phyloP scores from a whole-genome alignment of 2,113 vertebrate species.

The Rhabdomys dilectus region DNA sequence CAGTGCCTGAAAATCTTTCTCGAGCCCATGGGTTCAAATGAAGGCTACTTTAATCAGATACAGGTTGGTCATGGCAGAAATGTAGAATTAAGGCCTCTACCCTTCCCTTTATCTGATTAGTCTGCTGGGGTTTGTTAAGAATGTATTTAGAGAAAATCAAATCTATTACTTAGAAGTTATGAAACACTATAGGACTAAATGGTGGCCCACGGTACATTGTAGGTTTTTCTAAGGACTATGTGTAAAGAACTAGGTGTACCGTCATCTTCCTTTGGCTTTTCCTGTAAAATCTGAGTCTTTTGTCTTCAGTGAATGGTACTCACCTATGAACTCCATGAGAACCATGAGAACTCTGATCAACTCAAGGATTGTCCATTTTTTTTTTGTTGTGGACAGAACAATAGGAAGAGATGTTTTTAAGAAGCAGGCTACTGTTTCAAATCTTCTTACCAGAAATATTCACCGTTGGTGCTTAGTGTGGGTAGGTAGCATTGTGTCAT shows the following conservation, averaged over 20 bases:
- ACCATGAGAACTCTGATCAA: background rate
- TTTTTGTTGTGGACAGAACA: background rate
- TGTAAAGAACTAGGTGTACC: background rate
- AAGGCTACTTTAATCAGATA: background rate
- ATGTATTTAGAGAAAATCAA: background rate
- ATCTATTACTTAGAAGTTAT: background rate
- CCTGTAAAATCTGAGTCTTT: background rate
- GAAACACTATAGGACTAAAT: background rate
- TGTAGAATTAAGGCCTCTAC: background rate
- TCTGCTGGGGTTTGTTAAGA: background rate
- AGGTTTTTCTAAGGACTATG: background rate
- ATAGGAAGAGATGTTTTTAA: background rate
- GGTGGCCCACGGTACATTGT: background rate
- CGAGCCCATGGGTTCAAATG: background rate
- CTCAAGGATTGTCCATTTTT: background rate
- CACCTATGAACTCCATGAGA: background rate
- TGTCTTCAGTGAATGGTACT: background rate
- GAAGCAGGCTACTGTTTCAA: background rate
- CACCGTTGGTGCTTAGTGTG: background rate
- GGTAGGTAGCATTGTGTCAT: background rate
- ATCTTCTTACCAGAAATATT: background rate
- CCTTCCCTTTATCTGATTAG: background rate
- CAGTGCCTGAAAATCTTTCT: background rate
- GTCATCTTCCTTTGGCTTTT: background rate
- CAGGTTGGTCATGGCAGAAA: background rate